Base-by-base conservation (phyloP, 1,140 invertebrate species). In the Pseudomyrmex flavicornis region DNA sequence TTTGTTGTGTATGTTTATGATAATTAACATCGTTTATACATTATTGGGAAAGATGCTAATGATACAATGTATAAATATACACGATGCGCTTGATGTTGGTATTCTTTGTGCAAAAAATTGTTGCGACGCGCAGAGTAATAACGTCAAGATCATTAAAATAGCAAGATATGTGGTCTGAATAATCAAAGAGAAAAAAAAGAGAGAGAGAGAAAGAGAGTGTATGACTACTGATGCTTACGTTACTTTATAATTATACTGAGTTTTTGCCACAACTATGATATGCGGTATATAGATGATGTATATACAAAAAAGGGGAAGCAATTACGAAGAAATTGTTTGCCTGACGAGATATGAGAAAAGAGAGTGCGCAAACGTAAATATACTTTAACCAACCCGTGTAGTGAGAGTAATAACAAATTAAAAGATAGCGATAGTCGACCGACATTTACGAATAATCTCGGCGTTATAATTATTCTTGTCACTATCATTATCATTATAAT, bases 351-450 rank as follows among this genome's bases (percentile, higher is more conserved):
- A 82, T 73, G 73, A 62, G 62, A 82, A 68, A 35, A 26, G 13
- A 69, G 46, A 62, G 59, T 58, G 61, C 35, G 70, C 74, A 58
- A 44, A 88, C 48, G 59, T 58, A 88, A 89, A 91, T 91, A 93
- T 92, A 93, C 90, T 92, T 92, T 94, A 93, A 93, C 85, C 92
- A 92, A 88, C 91, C 93, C 92, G 91, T 93, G 92, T 94, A 94
- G 91, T 91, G 92, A 93, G 91, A 93, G 91, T 92, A 94, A 92
- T 92, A 92, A 92, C 90, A 93, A 92, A 92, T 62, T 93, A 92
- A 91, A 35, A 92, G 85, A 91, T 93, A 93, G 91, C 90, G 89
- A 87, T 91, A 89, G 88, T 82, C 82, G 84, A 82, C 79, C 85
- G 87, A 92, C 86, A 91, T 90, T 91, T 93, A 92, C 76, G 85